These are phyloP conservation scores for Drosophila azteca DNA, from an alignment of 1,140 invertebrate genomes.

Conservation along the genomic window DNA sequence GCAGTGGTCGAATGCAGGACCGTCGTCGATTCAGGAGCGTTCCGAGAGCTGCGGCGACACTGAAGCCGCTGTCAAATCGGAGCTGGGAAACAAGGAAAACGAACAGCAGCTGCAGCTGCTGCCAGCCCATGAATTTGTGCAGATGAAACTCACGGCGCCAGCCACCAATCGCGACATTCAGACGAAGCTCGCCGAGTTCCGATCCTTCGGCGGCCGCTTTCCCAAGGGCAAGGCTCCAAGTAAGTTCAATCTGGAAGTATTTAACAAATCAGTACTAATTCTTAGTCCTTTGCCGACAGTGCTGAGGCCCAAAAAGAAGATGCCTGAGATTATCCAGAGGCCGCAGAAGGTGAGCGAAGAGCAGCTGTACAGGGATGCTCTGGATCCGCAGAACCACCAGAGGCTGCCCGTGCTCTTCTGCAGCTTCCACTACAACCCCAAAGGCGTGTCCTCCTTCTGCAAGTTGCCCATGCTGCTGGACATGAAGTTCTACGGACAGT, in stretches of 20 bases:
- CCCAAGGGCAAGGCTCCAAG: conserved; percentile 70
- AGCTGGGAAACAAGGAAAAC: conserved; percentile 52
- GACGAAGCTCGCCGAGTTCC: conserved; percentile 91
- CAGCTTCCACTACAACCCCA: conserved; percentile 89
- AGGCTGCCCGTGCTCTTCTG: conserved; percentile 95
- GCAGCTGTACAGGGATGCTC: conserved; percentile 87
- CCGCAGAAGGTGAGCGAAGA: conserved; percentile 72
- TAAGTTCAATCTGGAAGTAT: conserved; percentile 21
- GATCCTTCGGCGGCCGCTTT: conserved; percentile 92
- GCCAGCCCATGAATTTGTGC: conserved; percentile 89
- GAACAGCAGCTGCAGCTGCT: conserved; percentile 46
- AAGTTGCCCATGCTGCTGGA: conserved; percentile 74
- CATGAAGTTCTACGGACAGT: conserved; percentile 97
- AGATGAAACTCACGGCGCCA: conserved; percentile 87
- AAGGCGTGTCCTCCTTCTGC: conserved; percentile 76
- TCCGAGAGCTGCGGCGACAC: conserved; percentile 50
- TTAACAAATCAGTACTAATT: neutral
- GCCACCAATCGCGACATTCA: conserved; percentile 88
- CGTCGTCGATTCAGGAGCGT: conserved; percentile 34
- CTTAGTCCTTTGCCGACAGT: conserved; percentile 35
- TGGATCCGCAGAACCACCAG: conserved; percentile 95
- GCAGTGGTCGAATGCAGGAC: conserved; percentile 82
- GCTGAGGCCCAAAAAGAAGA: conserved; percentile 57
- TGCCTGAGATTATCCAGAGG: conserved; percentile 44
- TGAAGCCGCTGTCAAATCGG: conserved; percentile 10